Percentiles rank a stretch among this genome's conserved stretches.
Conservation (phyloP, 1,140 invertebrate species). For the Drosophila erecta region DNA sequence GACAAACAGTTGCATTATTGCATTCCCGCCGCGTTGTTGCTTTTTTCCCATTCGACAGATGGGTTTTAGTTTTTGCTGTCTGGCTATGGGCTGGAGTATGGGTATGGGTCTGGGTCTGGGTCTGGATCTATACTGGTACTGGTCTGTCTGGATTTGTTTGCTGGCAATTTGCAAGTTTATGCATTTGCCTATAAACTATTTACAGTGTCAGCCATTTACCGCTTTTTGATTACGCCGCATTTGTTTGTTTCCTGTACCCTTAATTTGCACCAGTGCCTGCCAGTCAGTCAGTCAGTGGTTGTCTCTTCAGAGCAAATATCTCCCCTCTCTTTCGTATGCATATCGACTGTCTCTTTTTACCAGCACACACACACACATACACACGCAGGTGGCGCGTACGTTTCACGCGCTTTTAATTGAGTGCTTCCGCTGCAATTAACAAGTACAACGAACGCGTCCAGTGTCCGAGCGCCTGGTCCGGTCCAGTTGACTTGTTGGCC, state of each 20-base stretch:
- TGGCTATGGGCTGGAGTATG: slow-evolving; percentile 7
- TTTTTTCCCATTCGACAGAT: slow-evolving; percentile 14
- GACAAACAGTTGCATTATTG: slow-evolving; percentile 70
- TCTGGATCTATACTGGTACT: background rate
- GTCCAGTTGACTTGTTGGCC: slow-evolving; percentile 27
- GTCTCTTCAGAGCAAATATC: background rate
- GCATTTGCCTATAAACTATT: slow-evolving; percentile 74
- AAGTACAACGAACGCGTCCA: slow-evolving; percentile 76
- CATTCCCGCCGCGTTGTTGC: slow-evolving; percentile 34
- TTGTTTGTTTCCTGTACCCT: slow-evolving; percentile 80
- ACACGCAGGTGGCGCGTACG: slow-evolving; percentile 70
- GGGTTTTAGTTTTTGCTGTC: slow-evolving; percentile 12
- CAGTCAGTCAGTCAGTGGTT: slow-evolving; percentile 32
- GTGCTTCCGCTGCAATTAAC: slow-evolving; percentile 83
- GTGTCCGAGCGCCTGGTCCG: slow-evolving; percentile 41
- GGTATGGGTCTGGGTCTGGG: background rate
- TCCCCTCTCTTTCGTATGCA: background rate
- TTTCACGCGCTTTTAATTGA: slow-evolving; percentile 83
- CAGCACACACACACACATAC: background rate
- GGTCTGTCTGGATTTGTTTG: slow-evolving; percentile 39
- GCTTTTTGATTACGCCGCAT: slow-evolving; percentile 81
- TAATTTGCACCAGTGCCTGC: slow-evolving; percentile 62
- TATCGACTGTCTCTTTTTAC: background rate
- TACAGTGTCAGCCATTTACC: slow-evolving; percentile 77
- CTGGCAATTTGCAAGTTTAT: slow-evolving; percentile 66